Percentiles rank a stretch among this genome's conserved stretches.
Conservation (phyloP, 2,888 invertebrate species). For the Pristionchus mayeri region DNA sequence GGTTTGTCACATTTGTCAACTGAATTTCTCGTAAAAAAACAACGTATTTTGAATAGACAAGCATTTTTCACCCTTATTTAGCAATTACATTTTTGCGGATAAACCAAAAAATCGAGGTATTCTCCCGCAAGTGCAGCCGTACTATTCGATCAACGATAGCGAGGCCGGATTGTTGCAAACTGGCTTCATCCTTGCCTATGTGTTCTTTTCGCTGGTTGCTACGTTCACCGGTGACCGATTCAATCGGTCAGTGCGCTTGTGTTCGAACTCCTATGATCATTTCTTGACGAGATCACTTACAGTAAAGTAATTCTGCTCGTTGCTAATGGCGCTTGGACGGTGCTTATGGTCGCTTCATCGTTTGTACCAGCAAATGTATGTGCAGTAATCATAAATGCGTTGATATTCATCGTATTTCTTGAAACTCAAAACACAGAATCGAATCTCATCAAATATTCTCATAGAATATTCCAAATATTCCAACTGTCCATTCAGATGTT, state of each 20-base stretch:
- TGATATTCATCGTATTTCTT: not conserved
- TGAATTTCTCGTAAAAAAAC: no score
- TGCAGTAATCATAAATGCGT: not conserved
- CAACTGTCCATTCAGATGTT: not conserved
- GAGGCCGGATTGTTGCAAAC: conserved; percentile 88
- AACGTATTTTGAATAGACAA: no score
- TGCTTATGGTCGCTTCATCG: conserved; percentile 11
- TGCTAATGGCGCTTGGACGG: not conserved
- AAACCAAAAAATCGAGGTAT: conserved; percentile 84
- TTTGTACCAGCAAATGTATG: not conserved
- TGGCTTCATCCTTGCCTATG: conserved; percentile 5
- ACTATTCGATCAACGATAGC: conserved; percentile 86
- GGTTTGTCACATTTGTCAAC: not conserved
- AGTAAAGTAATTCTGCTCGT: conserved; percentile 3
- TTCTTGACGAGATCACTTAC: not conserved
- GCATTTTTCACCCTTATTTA: no score
- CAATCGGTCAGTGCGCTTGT: not conserved
- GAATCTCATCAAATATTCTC: not conserved
- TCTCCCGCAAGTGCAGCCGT: conserved; percentile 84
- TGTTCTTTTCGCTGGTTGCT: not conserved
- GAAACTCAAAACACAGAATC: not conserved
- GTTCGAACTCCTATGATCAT: not conserved
- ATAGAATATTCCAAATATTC: not conserved
- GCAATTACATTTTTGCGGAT: no score
- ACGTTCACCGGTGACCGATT: conserved; percentile 28